Base-by-base conservation (phyloP, 2,113 vertebrate species). In the Agelaius tricolor region DNA sequence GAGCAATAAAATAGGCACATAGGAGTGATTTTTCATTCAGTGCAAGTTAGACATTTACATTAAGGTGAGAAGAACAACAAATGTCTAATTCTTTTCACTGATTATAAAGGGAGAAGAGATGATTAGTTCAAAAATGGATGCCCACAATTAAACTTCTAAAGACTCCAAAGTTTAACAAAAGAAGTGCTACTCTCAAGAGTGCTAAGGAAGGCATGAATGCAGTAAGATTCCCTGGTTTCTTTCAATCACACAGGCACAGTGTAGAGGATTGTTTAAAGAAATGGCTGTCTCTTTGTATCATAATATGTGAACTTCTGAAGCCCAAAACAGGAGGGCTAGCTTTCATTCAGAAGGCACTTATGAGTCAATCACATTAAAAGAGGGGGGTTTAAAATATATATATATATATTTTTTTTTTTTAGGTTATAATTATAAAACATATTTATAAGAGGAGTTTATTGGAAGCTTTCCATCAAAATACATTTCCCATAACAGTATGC, bases 401-500 rank as follows among this genome's bases (percentile, higher is more conserved):
- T 26, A 23, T 35, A 58, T 15, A 23, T 37, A 37, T 37, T 9
- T 37, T 9, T 37, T 37, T 37, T 37, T 59, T 57, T 84, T 26
- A 65, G 13, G 15, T 51, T 73, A 37, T n/a, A 52, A 47, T 68
- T 62, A 61, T 19, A 26, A 67, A 75, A 59, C 8, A 4, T 2
- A 81, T 80, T 90, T 84, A 12, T 77, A 83, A 52, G 30, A 54
- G 3, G 13, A 79, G 31, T 44, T 65, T 59, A 61, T 33, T 83
- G 58, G 47, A 83, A 80, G 37, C 10, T 65, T 94, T 90, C 37
- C 22, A 80, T 58, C 62, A 90, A 88, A 93, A 90, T 52, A 65
- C 3, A 19, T 88, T 55, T 92, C 49, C 54, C 54, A 61, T 17
- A 86, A 65, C 31, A 61, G 13, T 19, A 46, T 43, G 11, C 21